Base-by-base conservation (phyloP, 2,113 vertebrate genomes). In the Rhodinocichla rosea region DNA sequence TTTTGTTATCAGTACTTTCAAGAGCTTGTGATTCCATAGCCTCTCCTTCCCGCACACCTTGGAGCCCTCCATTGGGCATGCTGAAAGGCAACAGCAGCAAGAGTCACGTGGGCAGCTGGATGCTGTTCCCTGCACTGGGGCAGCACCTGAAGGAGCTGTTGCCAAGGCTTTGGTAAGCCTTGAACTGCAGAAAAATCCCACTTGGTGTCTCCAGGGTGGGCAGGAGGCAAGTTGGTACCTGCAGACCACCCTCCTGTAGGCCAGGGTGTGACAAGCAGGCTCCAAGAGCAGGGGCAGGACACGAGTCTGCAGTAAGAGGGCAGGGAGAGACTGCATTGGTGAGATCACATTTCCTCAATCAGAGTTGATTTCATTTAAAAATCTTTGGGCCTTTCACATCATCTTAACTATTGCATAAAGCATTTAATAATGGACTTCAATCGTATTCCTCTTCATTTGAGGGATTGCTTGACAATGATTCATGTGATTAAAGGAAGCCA, bases 41-140 rank as follows among this genome's bases (percentile, higher is more conserved):
- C 10, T 64, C 14, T 65, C 13, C 63, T 13, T 12, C 10, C 26
- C 1, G 6, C 37, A 28, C 12, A 22, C 12, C 35, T 33, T 12
- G 3, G 59, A 13, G 24, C 13, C 30, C 45, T 15, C 11, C 1
- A 3, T 2, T 13, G 3, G 5, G 37, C 10, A 1, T 2, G 5
- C 53, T 17, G 50, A 18, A 44, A 16, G 45, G 71, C 5, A 7
- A 6, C 35, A 35, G 39, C 4, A 2, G 35, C 23, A 9, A 2
- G 4, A 23, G 17, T 40, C 52, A 3, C 2, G 15, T 62, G 71
- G 30, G 42, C 65, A 49, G 32, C 55, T 57, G 9, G n/a, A 1
- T 30, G 33, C 45, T 42, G 8, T 2, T 45, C 42, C 5, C 39
- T 17, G 44, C 17, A 2, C 30, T 5, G 32, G 42, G 39, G 16